Base-by-base conservation (phyloP, 2,113 vertebrate species). In the Pangasianodon gigas region DNA sequence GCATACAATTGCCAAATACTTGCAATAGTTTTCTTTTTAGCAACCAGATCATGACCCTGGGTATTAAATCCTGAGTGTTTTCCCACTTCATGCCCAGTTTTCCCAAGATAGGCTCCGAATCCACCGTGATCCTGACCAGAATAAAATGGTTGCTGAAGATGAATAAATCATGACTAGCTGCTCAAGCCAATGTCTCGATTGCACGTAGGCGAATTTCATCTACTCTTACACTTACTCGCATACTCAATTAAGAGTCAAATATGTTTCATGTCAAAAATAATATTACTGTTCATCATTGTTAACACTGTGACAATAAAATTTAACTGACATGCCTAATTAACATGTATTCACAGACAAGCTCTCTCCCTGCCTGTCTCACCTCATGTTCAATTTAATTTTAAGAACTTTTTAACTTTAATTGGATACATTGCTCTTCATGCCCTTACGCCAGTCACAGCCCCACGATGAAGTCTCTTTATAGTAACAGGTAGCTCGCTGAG, bases 381-480 rank as follows among this genome's bases (percentile, higher is more conserved):
- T 41, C n/a, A 13, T 75, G 32, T 81, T 54, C 29, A 54, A 54
- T 29, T 74, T 19, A 54, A 56, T 54, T 87, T 75, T 58, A 58
- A 26, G 32, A 69, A 32, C 52, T 58, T 56, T 82, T 80, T 89
- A 86, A 85, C 29, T 74, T 71, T 37, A 71, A 16, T n/a, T 56
- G 18, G 67, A 85, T 51, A 11, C 51, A 60, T 51, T 48, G 19
- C 11, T 60, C 46, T 71, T 8, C 10, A 14, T 91, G 62, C n/a
- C 56, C 75, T 87, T 67, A 77, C 58, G 54, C 79, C 71, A 87
- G 56, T 52, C 84, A 65, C 54, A 89, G 85, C 48, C 84, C 18
- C 46, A 88, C 71, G 88, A 84, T 56, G 56, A 86, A 89, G 58
- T 81, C 82, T 62, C 81, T 89, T 82, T 24, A 84, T 37, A 84